These are phyloP conservation scores for Venturia canescens DNA, from an alignment of 1,140 invertebrate species.

Conservation along the genomic window DNA sequence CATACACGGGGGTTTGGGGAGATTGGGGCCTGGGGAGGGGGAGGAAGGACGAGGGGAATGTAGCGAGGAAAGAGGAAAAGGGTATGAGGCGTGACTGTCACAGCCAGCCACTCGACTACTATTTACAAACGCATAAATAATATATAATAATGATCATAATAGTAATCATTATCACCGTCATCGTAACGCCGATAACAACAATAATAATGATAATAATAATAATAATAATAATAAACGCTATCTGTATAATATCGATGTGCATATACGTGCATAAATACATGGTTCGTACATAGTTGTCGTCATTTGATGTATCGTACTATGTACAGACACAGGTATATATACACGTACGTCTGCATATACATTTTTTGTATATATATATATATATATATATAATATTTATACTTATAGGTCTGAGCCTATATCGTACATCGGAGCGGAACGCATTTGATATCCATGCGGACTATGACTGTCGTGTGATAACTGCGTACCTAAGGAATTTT, in stretches of 20 bases:
- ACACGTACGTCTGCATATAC: slow-evolving; percentile 70
- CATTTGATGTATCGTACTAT: slow-evolving; percentile 56
- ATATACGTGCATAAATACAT: slow-evolving; percentile 32
- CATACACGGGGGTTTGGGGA: slow-evolving; percentile 68
- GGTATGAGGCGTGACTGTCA: background rate
- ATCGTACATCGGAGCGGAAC: slow-evolving; percentile 48
- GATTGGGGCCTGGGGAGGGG: background rate
- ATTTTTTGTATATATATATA: slow-evolving; percentile 54
- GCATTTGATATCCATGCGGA: slow-evolving; percentile 57
- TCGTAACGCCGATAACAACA: no score
- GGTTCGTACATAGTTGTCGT: slow-evolving; percentile 40
- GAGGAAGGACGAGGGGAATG: slow-evolving; percentile 62
- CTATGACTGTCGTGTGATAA: slow-evolving; percentile 54
- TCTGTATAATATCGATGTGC: slow-evolving; percentile 26
- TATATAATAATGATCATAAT: slow-evolving; percentile 67
- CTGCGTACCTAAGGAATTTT: slow-evolving; percentile 50
- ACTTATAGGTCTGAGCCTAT: slow-evolving; percentile 58
- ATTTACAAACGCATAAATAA: slow-evolving; percentile 78
- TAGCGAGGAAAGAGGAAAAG: background rate
- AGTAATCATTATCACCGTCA: background rate
- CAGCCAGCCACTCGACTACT: slow-evolving; percentile 69
- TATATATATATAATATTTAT: slow-evolving; percentile 34
- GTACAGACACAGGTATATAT: slow-evolving; percentile 63
- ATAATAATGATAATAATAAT: slow-evolving; percentile 55
- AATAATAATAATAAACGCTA: slow-evolving; percentile 14